Evolutionary conservation across 2,113 vertebrate species (phyloP).

Genomic region (Cynoglossus semilaevis): DNA sequence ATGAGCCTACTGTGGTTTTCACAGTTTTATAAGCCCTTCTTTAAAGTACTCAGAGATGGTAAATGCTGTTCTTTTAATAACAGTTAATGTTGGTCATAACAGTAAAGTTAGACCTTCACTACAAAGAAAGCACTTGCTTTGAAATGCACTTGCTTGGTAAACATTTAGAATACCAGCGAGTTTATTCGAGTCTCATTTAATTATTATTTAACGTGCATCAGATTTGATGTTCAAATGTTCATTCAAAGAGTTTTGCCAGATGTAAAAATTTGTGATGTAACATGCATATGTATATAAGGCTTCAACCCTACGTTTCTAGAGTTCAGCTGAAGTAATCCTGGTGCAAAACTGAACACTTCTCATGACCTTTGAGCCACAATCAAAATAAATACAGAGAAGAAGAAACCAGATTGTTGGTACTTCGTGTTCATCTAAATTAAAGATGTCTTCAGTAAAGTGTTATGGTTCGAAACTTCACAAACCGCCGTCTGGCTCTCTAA

Average conservation of each 20-base stretch:
- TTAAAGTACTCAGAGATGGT: constrained; percentile 1
- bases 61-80: neutral
- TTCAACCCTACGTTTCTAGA: neutral
- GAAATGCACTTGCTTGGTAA: neutral
- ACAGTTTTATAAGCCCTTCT: neutral
- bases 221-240: too few species aligned
- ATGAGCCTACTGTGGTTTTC: neutral
- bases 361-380: constrained; percentile 58
- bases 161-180: neutral
- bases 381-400: constrained; percentile 53
- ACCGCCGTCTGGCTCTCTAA: constrained; percentile 53
- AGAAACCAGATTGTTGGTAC: constrained; percentile 48
- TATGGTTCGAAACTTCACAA: constrained; percentile 52
- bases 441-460: constrained; percentile 52
- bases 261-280: too few species aligned
- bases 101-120: too few species aligned
- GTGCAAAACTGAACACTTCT: constrained; percentile 42
- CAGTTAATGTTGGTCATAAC: neutral
- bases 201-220: too few species aligned
- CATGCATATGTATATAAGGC: too few species aligned
- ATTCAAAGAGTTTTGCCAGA: too few species aligned
- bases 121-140: neutral
- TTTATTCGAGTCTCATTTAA: too few species aligned
- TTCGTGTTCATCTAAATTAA: constrained; percentile 62
- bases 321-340: constrained; percentile 8